Percentiles rank a stretch among this genome's conserved stretches.
Conservation (phyloP, 1,140 invertebrate genomes). For the Ips nitidus region DNA sequence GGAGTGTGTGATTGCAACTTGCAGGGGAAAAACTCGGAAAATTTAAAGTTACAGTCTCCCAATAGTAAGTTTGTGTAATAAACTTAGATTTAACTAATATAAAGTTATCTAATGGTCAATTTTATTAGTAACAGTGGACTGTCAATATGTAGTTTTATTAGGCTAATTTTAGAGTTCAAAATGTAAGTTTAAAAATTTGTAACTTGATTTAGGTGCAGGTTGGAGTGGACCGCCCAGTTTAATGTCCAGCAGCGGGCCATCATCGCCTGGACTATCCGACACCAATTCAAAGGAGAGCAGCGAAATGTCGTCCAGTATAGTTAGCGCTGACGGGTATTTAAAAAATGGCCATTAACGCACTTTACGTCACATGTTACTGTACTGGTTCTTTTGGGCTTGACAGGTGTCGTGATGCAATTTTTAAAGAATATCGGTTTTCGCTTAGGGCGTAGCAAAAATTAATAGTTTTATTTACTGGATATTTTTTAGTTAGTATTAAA, state of each 20-base stretch:
- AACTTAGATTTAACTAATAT: background rate
- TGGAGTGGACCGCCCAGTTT: conserved; percentile 65
- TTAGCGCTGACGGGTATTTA: conserved; percentile 64
- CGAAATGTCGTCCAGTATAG: conserved; percentile 65
- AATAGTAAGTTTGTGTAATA: conserved; percentile 52
- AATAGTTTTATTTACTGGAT: too few relatives aligned
- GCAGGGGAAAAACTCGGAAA: conserved; percentile 39
- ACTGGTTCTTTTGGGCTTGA: too few relatives aligned
- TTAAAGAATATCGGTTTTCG: too few relatives aligned
- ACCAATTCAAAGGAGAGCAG: conserved; percentile 59
- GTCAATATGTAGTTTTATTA: too few relatives aligned
- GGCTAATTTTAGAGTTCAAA: too few relatives aligned
- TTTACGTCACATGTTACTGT: background rate
- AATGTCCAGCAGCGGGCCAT: conserved; percentile 67
- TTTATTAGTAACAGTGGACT: background rate
- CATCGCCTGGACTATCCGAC: conserved; percentile 63
- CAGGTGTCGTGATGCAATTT: too few relatives aligned
- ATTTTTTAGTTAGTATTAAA: too few relatives aligned
- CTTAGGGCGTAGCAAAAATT: too few relatives aligned
- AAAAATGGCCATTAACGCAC: conserved; percentile 28
- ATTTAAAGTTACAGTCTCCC: conserved; percentile 51
- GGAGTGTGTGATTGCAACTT: conserved; percentile 22
- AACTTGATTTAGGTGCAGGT: conserved; percentile 49
- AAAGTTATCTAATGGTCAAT: background rate
- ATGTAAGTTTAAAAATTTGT: too few relatives aligned